Percentiles rank a stretch among this genome's conserved stretches.
phyloP scores from a whole-genome alignment of 1,140 invertebrate species.

The Drosophila funebris region DNA sequence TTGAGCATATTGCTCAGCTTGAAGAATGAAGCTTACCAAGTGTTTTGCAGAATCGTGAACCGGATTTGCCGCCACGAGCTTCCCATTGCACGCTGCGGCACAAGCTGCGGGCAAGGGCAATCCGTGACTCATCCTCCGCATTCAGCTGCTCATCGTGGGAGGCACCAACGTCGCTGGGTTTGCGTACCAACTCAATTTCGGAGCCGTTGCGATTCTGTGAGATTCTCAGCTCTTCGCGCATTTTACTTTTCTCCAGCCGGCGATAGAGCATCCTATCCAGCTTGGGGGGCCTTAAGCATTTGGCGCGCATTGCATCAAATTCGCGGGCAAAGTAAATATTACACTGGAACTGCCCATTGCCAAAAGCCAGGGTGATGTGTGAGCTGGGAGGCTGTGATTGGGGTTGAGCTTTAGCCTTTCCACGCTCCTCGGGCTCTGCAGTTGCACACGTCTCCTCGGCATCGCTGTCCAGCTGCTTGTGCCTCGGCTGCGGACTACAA shows the following conservation, averaged over 20 bases:
- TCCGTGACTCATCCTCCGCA: conserved; percentile 64
- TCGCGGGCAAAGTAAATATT: conserved; percentile 93
- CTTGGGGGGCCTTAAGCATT: conserved; percentile 64
- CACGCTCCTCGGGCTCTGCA: conserved; percentile 41
- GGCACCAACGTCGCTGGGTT: conserved; percentile 61
- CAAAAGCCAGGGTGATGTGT: conserved; percentile 88
- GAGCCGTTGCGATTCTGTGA: conserved; percentile 73
- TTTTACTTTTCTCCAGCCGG: conserved; percentile 72
- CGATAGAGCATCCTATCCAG: conserved; percentile 68
- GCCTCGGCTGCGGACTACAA: conserved; percentile 65
- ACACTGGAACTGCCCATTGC: conserved; percentile 92
- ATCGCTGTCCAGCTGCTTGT: conserved; percentile 64
- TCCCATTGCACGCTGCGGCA: conserved; percentile 96
- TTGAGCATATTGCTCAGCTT: neutral
- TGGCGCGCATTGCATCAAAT: conserved; percentile 90
- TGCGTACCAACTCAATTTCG: conserved; percentile 75
- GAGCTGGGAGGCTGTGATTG: conserved; percentile 72
- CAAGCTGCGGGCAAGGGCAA: conserved; percentile 91
- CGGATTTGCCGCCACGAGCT: conserved; percentile 97
- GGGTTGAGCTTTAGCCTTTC: conserved; percentile 17
- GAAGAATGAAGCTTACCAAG: conserved; percentile 84
- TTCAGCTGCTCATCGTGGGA: conserved; percentile 41
- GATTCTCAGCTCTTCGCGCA: conserved; percentile 78
- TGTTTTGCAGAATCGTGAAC: conserved; percentile 97
- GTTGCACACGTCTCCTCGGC: conserved; percentile 40